Conservation (phyloP, 2,888 invertebrate genomes). For the Mimumesa dahlbomi region DNA sequence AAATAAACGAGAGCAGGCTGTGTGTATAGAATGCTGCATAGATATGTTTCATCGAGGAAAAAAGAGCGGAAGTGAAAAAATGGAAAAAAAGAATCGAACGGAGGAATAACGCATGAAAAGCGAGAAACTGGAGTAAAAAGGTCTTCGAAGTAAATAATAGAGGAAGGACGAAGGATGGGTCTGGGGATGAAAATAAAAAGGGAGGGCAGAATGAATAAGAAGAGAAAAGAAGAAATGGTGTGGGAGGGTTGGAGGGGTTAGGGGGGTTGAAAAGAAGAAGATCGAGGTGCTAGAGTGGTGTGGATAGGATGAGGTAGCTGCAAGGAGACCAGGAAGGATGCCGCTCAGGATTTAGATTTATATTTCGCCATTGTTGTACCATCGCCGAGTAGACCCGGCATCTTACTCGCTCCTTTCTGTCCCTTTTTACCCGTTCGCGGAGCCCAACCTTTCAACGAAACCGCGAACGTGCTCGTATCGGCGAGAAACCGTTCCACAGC, state of each 20-base stretch:
- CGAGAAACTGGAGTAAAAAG: neutral
- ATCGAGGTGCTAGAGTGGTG: too few species aligned
- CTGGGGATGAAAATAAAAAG: neutral
- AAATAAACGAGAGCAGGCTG: too few species aligned
- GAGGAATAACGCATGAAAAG: too few species aligned
- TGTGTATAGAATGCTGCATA: too few species aligned
- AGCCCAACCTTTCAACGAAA: constrained; percentile 37
- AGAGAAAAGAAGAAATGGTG: constrained; percentile 27
- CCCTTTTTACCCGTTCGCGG: constrained; percentile 38
- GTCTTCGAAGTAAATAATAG: neutral
- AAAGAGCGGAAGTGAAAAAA: too few species aligned
- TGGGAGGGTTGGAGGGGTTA: too few species aligned
- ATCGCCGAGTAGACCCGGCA: constrained; percentile 39
- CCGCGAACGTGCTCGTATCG: constrained; percentile 64
- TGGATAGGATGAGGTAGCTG: constrained; percentile 18
- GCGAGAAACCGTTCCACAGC: constrained; percentile 64
- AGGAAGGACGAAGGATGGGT: neutral
- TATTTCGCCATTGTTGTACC: constrained; percentile 67
- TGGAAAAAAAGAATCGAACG: too few species aligned
- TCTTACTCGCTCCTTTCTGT: constrained; percentile 40
- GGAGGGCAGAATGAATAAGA: constrained; percentile 29
- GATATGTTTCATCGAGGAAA: too few species aligned
- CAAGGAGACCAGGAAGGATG: constrained; percentile 54
- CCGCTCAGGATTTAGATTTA: constrained; percentile 69
- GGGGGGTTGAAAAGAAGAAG: constrained; percentile 39